Base-by-base conservation (phyloP, 1,140 invertebrate genomes). In the Ceratosolen solmsi region DNA sequence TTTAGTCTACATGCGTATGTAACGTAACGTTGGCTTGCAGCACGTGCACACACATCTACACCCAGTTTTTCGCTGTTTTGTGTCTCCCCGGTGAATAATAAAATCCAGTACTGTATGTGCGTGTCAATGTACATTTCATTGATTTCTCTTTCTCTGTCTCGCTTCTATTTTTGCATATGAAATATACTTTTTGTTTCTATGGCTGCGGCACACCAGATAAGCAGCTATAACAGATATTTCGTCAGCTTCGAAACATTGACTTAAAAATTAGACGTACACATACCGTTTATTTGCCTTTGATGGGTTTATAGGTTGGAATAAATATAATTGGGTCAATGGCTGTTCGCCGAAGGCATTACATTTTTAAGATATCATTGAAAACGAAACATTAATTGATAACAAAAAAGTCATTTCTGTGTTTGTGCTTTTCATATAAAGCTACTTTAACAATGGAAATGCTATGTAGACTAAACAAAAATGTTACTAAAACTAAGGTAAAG, bases 1-100 rank as follows among this genome's bases (percentile, higher is more conserved):
- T 87, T 87, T 82, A 82, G 84, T 83, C 84, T 82, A 70, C 84
- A 82, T 38, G 49, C 13, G 27, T 54, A 30, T 17, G 2, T 22
- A 49, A 49, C 49, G 11, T 1, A 49, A 63, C 15, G 15, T 9
- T 13, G n/a, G 20, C 65, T 17, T 33, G 20, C 65, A n/a, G 36
- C 65, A 70, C 27, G 27, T 9, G 17, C 46, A 58, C 20, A 8
- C 33, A 38, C 51, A 38, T 1, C 17, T n/a, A 38, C 27, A n/a
- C 7, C 25, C 20, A 7, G 63, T 38, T 68, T 68, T 68, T 38
- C 9, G 17, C 36, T 38, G 20, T 70, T 70, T 70, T 46, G 15
- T 22, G 0, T 25, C 1, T 9, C 17, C 33, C 36, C 36, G n/a
- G 22, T n/a, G 65, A 70, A 70, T 70, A 63, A 70, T 25, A 33